Evolutionary conservation across 30 jellyfish, hydroid and myxozoan species (phyloP), one percentile per base, ranked within the genome.

Genomic region (Hydractinia symbiolongicarpus): DNA sequence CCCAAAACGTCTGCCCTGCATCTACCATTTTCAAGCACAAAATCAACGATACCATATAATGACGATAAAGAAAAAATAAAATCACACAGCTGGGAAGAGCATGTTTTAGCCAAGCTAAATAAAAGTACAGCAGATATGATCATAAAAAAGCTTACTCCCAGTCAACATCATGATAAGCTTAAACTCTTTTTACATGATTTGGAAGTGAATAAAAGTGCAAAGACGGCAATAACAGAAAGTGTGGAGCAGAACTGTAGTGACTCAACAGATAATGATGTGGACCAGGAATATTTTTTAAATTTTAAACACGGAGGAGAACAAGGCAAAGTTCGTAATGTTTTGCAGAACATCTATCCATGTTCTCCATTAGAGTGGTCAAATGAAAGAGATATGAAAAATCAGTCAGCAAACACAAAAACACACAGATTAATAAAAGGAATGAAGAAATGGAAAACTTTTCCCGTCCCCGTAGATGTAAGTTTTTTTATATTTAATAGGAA

Each of bases 81-180:
- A 16, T 0, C 82, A 6, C 84, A 76, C 64, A 44, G 82, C 8
- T 90, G 97, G 97, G 97, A 90, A 55, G 97, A 90, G 62, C 76
- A 82, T 64, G 62, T 90, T 8, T 67, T 90, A 76, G 53, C 88
- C 30, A 82, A 68, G 50, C 83, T 90, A 17, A 90, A 95, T 69
- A 82, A 82, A 78, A 94, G 88, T 61, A 90, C 95, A 60, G 95
- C 97, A 19, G 90, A 86, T 20, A 4, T 81, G 82, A 82, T 90
- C n/a, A 61, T 86, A 14, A 85, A 82, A 19, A 94, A 90, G 44
- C 55, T 73, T 76, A 85, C 95, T 14, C 91, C 89, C 11, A 67
- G 49, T 16, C 94, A 82, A 61, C 90, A 71, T 21, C 20, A 20
- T 20, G 80, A 79, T 55, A 54, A 84, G 72, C 66, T 73, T 53